Conservation (phyloP, 1,140 invertebrate species). For the Chironomus tepperi region DNA sequence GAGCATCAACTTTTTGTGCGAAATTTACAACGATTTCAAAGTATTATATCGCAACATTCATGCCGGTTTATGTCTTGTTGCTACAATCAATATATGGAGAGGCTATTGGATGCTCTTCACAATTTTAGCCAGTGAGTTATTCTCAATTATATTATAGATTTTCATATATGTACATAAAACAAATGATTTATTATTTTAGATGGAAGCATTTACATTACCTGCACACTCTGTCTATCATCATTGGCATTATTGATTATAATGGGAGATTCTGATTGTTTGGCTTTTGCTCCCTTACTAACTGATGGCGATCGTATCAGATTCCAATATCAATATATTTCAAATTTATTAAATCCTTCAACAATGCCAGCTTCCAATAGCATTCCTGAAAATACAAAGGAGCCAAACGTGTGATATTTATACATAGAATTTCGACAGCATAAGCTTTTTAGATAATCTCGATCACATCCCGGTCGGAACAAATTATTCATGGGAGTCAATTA, state of each 20-base stretch:
- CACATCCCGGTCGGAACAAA: neutral
- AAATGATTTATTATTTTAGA: neutral
- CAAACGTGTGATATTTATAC: neutral
- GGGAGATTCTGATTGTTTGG: neutral
- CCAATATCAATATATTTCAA: neutral
- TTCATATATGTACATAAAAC: neutral
- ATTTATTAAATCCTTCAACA: neutral
- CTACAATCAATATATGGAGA: slow-evolving; percentile 6
- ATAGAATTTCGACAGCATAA: no score
- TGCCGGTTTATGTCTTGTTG: neutral
- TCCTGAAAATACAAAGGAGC: neutral
- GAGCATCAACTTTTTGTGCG: neutral
- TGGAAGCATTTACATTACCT: neutral
- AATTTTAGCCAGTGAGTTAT: neutral
- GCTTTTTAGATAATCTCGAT: neutral
- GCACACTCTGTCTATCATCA: neutral
- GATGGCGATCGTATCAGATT: neutral
- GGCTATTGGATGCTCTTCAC: neutral
- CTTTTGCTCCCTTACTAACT: neutral
- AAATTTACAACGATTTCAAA: neutral
- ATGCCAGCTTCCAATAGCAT: neutral
- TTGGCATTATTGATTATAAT: neutral
- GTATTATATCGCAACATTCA: neutral
- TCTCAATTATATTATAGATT: neutral
- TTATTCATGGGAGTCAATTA: neutral